Conservation (phyloP, 2,113 vertebrate genomes). For the Chaetops frenatus region DNA sequence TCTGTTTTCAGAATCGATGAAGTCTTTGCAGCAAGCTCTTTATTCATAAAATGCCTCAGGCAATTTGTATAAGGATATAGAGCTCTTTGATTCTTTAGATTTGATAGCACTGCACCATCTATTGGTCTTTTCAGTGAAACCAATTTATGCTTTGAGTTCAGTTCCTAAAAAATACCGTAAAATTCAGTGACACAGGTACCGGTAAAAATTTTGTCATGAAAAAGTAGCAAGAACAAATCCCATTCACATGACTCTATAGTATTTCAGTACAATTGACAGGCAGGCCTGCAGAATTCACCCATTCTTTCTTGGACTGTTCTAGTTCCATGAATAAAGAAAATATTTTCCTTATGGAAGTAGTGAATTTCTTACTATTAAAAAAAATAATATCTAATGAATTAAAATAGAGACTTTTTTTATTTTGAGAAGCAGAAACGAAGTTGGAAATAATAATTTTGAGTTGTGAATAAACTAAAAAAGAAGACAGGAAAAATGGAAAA, state of each 20-base stretch:
- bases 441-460: neutral
- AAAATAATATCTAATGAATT: neutral
- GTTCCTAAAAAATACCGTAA: neutral
- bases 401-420: neutral
- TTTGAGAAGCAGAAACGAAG: neutral
- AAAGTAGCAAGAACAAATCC: neutral
- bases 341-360: neutral
- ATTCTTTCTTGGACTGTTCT: neutral
- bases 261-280: neutral
- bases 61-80: neutral
- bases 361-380: neutral
- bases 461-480: neutral
- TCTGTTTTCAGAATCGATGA: neutral
- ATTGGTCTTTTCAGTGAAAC: neutral
- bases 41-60: neutral
- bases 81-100: neutral
- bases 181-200: neutral
- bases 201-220: neutral
- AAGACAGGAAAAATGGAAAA: neutral
- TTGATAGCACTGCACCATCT: conserved; percentile 11
- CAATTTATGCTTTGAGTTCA: neutral
- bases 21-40: neutral
- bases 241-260: neutral
- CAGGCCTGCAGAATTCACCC: neutral
- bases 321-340: neutral